These are phyloP conservation scores for Cataglyphis altisquamis DNA, from an alignment of 2,888 invertebrate genomes.

Conservation along the genomic window DNA sequence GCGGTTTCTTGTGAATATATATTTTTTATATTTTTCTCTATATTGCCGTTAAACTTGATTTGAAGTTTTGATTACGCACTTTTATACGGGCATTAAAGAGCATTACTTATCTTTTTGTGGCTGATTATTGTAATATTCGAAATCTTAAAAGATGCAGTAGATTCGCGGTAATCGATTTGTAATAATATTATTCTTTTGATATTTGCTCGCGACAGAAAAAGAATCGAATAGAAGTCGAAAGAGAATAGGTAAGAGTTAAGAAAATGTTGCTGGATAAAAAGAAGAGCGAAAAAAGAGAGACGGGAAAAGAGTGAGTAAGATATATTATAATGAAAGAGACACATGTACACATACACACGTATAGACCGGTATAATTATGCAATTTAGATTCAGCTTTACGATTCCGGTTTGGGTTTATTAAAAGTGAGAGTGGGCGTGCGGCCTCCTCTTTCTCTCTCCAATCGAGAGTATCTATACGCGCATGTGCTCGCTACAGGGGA, in stretches of 20 bases:
- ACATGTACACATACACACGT: slow-evolving; percentile 28
- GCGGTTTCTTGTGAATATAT: not conserved
- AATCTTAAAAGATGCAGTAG: slow-evolving; percentile 16
- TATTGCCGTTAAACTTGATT: not conserved
- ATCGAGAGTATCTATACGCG: slow-evolving; percentile 48
- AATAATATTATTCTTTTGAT: slow-evolving; percentile 63
- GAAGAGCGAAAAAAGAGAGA: slow-evolving; percentile 24
- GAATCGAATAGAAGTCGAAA: not conserved
- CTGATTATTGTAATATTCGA: slow-evolving; percentile 49
- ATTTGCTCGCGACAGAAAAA: not conserved
- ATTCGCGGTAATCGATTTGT: slow-evolving; percentile 63
- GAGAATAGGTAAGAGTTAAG: slow-evolving; percentile 24
- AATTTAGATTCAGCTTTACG: slow-evolving; percentile 84
- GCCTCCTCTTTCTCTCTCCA: slow-evolving; percentile 60
- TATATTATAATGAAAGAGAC: slow-evolving; percentile 6
- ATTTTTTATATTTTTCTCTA: not conserved
- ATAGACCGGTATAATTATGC: slow-evolving; percentile 82
- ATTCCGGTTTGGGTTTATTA: slow-evolving; percentile 84
- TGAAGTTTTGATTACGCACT: not conserved
- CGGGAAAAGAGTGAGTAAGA: slow-evolving; percentile 36
- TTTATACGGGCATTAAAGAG: not conserved
- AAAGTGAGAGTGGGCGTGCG: slow-evolving; percentile 82
- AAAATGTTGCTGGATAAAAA: slow-evolving; percentile 39
- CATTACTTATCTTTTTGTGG: slow-evolving; percentile 24
- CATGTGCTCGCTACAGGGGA: not conserved